These are phyloP conservation scores for Zootoca vivipara DNA, from an alignment of 2,113 vertebrate species.

Conservation along the genomic window DNA sequence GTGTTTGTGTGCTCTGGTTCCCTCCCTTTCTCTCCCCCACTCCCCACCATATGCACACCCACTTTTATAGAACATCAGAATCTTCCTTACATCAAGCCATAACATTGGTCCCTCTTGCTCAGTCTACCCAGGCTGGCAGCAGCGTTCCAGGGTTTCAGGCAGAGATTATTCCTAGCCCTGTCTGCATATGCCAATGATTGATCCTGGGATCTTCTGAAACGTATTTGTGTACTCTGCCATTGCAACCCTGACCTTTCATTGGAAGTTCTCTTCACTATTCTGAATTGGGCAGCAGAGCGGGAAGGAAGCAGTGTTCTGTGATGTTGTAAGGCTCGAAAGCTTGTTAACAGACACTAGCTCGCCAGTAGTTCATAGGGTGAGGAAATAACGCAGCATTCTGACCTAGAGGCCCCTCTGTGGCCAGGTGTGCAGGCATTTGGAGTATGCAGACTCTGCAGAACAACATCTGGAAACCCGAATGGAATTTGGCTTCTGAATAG, in stretches of 20 bases:
- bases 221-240: neutral
- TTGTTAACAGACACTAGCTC: neutral
- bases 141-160: neutral
- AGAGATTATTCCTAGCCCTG: neutral
- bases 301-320: neutral
- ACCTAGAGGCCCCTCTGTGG: neutral
- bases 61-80: neutral
- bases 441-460: no score
- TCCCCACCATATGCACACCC: no score
- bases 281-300: neutral
- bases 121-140: neutral
- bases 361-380: neutral
- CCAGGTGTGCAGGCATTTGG: neutral
- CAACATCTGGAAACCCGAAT: neutral
- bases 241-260: neutral
- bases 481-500: neutral
- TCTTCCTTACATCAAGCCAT: neutral
- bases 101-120: neutral
- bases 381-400: neutral
- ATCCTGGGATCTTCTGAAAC: neutral
- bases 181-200: neutral
- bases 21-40: no score
- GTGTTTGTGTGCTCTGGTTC: no score
- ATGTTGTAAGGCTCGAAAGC: neutral
- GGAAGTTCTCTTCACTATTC: neutral